Percentiles rank a stretch among this genome's conserved stretches.
Conservation (phyloP, 2,797 vertebrate species). For the Ataeniobius toweri region DNA sequence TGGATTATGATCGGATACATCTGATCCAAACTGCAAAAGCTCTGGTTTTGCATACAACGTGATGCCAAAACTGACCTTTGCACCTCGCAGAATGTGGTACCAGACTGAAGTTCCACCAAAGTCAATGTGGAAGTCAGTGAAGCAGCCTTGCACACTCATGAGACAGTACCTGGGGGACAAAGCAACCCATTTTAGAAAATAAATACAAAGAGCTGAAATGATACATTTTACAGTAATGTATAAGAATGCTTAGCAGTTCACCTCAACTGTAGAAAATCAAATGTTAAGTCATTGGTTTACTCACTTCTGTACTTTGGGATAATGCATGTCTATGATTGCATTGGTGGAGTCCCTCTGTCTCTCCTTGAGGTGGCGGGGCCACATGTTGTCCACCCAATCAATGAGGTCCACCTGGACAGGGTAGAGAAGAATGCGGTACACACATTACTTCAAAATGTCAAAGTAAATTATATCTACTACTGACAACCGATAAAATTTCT, state of each 20-base stretch:
- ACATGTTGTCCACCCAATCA: constrained; percentile 99
- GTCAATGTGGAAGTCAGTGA: constrained; percentile 98
- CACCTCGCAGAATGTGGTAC: constrained; percentile 96
- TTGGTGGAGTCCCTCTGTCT: constrained; percentile 96
- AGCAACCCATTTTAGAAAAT: not conserved
- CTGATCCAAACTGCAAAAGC: not conserved
- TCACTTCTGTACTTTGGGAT: constrained; percentile 99
- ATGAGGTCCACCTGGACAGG: constrained; percentile 91
- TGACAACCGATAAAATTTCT: not conserved
- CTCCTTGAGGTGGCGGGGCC: constrained; percentile 97
- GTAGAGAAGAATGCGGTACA: not conserved
- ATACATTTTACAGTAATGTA: not conserved
- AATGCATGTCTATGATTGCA: constrained; percentile 97
- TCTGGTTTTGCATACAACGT: not conserved
- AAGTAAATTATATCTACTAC: not conserved
- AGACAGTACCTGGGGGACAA: constrained; percentile 88
- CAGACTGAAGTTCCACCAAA: constrained; percentile 98
- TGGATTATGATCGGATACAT: not conserved
- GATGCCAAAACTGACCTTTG: constrained; percentile 84
- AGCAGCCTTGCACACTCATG: constrained; percentile 98
- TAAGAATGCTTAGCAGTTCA: not conserved
- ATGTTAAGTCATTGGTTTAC: constrained; percentile 51
- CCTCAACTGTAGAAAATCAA: not conserved
- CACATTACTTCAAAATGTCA: not conserved
- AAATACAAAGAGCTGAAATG: not conserved